phyloP scores from a whole-genome alignment of 2,113 vertebrate genomes.

The Chionodraco myersi region DNA sequence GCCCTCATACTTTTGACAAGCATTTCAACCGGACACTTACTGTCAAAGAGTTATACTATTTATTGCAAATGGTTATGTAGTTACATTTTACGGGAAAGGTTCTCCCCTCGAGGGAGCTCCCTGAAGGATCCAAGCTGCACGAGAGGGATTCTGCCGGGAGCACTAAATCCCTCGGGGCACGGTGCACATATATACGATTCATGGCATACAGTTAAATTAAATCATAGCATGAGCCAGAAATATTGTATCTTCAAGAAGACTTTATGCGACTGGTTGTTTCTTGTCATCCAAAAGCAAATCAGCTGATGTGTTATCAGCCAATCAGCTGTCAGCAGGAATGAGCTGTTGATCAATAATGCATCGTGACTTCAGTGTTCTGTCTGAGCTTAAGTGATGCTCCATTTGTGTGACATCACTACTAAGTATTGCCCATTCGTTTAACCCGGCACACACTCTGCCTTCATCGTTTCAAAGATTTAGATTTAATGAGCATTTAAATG shows the following conservation, averaged over 20 bases:
- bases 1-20: not conserved
- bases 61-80: constrained; percentile 24
- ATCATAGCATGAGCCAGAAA: constrained; percentile 3
- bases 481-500: constrained; percentile 42
- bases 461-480: constrained; percentile 21
- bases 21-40: not conserved
- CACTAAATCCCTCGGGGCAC: constrained; percentile 7
- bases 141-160: constrained; percentile 13
- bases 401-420: not conserved
- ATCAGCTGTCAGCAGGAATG: constrained; percentile 10
- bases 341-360: constrained; percentile 38
- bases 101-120: constrained; percentile 25
- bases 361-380: constrained; percentile 16
- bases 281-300: not conserved
- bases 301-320: constrained; percentile 8
- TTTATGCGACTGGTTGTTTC: not conserved
- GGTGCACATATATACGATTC: constrained; percentile 6
- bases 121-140: constrained; percentile 14
- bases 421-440: constrained; percentile 2
- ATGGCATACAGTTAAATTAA: constrained; percentile 31
- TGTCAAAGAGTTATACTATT: constrained; percentile 20
- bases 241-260: constrained; percentile 7
- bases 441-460: constrained; percentile 7
- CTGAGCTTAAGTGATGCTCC: constrained; percentile 20
- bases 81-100: constrained; percentile 13